Base-by-base conservation (phyloP, 1,140 invertebrate species). In the Pseudomyrmex cubaensis region DNA sequence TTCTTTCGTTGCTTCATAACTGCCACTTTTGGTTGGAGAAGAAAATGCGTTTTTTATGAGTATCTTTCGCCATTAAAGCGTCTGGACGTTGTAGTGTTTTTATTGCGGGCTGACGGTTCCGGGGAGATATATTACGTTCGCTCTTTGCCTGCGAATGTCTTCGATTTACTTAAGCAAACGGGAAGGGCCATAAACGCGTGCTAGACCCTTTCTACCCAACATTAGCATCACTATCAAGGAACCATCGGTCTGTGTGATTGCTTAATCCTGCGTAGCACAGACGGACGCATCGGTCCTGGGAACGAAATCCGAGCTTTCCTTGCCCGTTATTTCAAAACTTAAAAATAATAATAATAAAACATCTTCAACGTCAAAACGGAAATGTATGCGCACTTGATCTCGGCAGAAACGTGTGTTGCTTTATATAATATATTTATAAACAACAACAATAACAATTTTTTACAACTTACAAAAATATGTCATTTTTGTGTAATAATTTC, bases 221-320 rank as follows among this genome's bases (percentile, higher is more conserved):
- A 92, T 93, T 93, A 93, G 92, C 92, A 92, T 92, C 88, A 87
- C 91, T 93, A 93, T 93, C 92, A 89, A 92, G 86, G 84, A 82
- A 87, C 89, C 91, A 93, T 92, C 92, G 89, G 88, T 82, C 86
- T 63, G 84, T 90, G 86, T 91, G 91, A 92, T 92, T 92, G 90
- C 91, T 92, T 92, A 92, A 93, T 92, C 90, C 89, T 90, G 84
- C 85, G 86, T 85, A 54, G 61, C n/a, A 76, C 61, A 46, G 63
- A 54, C 59, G 59, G 46, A 13, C 35, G 17, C 54, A 61, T 48
- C 77, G 66, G 73, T 88, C 88, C 76, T 86, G 86, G 87, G 88
- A 90, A 90, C 59, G 74, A 87, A 86, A 85, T 83, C 80, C 85
- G 73, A 85, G 84, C 78, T 85, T 74, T 78, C 86, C 63, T 75